Evolutionary conservation across 1,140 invertebrate genomes (phyloP).

Genomic region (Linepithema humile): DNA sequence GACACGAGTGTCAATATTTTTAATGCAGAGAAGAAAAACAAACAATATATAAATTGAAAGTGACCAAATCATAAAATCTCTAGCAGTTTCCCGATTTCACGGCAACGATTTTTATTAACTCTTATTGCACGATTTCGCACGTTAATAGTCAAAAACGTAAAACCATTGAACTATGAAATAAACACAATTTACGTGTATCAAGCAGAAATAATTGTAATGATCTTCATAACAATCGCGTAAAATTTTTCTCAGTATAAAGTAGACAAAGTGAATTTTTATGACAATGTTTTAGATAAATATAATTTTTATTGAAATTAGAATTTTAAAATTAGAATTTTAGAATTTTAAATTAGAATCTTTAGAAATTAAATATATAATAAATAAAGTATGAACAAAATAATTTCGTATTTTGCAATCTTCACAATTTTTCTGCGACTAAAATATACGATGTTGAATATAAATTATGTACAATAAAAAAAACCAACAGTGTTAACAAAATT

Average conservation of each 20-base stretch:
- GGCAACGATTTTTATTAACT: constrained; percentile 10
- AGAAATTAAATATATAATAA: neutral
- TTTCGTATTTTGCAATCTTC: neutral
- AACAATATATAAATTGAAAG: neutral
- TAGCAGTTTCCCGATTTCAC: neutral
- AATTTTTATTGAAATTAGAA: neutral
- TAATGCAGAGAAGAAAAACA: neutral
- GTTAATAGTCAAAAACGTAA: neutral
- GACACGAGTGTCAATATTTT: neutral
- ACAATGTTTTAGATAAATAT: neutral
- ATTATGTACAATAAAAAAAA: too few species aligned
- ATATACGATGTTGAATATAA: too few species aligned
- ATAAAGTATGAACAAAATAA: neutral
- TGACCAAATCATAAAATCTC: neutral
- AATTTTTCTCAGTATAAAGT: neutral
- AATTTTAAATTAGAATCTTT: neutral
- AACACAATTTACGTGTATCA: neutral
- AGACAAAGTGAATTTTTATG: neutral
- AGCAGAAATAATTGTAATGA: neutral
- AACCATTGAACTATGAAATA: neutral
- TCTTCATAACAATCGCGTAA: neutral
- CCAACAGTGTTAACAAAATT: too few species aligned
- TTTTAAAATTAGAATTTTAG: neutral
- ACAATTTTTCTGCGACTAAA: neutral
- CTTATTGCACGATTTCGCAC: neutral